Percentiles rank a stretch among this genome's conserved stretches.
Conservation (phyloP, 1,140 invertebrate genomes). For the Hirudo medicinalis region DNA sequence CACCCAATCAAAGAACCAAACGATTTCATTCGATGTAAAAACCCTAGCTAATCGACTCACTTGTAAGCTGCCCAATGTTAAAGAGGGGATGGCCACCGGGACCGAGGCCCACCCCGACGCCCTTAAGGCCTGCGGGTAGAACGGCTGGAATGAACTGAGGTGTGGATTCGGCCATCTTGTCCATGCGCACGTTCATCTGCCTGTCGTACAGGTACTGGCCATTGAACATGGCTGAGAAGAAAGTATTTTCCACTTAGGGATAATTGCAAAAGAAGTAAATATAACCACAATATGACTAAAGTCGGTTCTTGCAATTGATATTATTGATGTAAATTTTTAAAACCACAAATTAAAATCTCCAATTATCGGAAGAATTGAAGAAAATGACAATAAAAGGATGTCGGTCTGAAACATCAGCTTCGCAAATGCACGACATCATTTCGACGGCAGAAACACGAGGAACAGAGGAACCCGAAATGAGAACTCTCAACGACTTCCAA, state of each 20-base stretch:
- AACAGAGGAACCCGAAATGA: no score
- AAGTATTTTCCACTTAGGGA: not conserved
- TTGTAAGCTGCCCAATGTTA: constrained; percentile 43
- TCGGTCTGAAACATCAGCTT: no score
- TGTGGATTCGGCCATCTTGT: constrained; percentile 27
- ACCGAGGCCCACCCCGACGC: constrained; percentile 77
- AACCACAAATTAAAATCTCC: no score
- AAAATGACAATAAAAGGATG: no score
- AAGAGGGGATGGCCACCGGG: constrained; percentile 71
- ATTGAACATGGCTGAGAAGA: constrained; percentile 71
- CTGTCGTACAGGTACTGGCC: constrained; percentile 84
- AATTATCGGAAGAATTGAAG: no score
- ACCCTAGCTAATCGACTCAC: constrained; percentile 1
- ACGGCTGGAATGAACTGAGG: constrained; percentile 43
- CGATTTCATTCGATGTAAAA: not conserved
- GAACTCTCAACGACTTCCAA: no score
- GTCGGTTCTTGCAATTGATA: no score
- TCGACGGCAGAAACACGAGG: no score
- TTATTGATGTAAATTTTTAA: no score
- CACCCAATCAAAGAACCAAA: not conserved
- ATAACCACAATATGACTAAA: not conserved
- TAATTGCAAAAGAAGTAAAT: not conserved
- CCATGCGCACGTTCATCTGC: constrained; percentile 83
- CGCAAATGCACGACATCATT: no score
- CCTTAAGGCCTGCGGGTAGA: constrained; percentile 54